Evolutionary conservation across 2,113 vertebrate genomes (phyloP).

Genomic region (Pagrus major): DNA sequence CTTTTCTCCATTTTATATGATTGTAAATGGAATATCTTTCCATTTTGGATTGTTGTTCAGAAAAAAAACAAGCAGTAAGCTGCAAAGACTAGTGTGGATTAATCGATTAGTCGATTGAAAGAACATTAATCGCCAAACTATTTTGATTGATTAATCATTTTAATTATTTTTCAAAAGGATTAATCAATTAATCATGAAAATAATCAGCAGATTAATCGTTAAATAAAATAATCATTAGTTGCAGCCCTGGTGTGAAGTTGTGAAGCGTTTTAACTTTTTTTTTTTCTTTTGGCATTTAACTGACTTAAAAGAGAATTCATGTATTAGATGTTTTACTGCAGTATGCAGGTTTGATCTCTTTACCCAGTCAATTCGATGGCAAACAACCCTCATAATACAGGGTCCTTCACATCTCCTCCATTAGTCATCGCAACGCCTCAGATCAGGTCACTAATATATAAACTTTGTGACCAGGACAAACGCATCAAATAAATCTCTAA

Average conservation of each 20-base stretch:
- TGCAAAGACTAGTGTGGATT: too few species aligned
- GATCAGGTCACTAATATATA: neutral
- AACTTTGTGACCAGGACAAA: neutral
- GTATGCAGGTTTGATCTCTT: neutral
- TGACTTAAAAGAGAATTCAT: neutral
- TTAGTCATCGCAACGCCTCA: neutral
- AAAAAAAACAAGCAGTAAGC: too few species aligned
- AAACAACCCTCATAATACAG: neutral
- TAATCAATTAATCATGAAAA: too few species aligned
- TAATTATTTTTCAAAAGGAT: too few species aligned
- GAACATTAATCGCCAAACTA: too few species aligned
- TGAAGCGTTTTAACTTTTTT: too few species aligned
- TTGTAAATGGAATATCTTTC: neutral
- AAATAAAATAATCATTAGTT: too few species aligned
- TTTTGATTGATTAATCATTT: too few species aligned
- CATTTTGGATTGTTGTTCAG: neutral
- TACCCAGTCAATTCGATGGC: neutral
- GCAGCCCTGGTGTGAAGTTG: neutral
- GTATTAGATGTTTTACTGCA: neutral
- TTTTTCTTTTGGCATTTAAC: neutral
- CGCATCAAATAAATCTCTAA: neutral
- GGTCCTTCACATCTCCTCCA: neutral
- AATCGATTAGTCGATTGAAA: too few species aligned
- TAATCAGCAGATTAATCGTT: too few species aligned
- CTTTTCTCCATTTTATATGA: neutral